Evolutionary conservation across 1,140 invertebrate species (phyloP).

Genomic region (Hormaphis cornu): DNA sequence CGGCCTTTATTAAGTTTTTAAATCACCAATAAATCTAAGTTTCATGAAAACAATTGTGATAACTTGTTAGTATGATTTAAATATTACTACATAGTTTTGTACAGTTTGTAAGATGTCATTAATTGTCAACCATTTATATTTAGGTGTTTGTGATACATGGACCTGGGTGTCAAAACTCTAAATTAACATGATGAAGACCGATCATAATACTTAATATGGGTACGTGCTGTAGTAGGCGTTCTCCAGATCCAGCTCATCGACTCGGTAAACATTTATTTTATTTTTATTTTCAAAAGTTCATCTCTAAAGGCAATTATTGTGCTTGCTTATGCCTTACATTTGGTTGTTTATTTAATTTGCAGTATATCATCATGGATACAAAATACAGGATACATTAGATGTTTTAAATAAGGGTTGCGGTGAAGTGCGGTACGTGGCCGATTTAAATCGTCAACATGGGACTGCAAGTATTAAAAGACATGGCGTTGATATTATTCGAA

Average conservation of each 20-base stretch:
- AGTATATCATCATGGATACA: slow-evolving; percentile 37
- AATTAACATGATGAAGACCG: neutral
- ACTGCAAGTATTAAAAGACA: slow-evolving; percentile 47
- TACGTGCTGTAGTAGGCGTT: slow-evolving; percentile 40
- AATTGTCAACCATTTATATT: neutral
- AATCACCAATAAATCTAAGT: neutral
- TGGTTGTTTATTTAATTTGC: neutral
- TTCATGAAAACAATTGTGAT: neutral
- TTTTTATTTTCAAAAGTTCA: neutral
- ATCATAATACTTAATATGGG: slow-evolving; percentile 37
- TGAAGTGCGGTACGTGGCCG: slow-evolving; percentile 64
- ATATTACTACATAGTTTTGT: too few relatives aligned
- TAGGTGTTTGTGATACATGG: neutral
- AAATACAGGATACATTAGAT: slow-evolving; percentile 35
- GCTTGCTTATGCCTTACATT: neutral
- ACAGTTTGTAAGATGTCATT: neutral
- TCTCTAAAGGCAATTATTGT: too few relatives aligned
- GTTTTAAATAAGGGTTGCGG: slow-evolving; percentile 32
- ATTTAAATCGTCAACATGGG: slow-evolving; percentile 56
- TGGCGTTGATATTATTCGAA: slow-evolving; percentile 60
- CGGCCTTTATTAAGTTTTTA: too few relatives aligned
- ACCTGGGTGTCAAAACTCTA: neutral
- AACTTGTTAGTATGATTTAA: neutral
- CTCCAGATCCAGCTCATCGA: slow-evolving; percentile 36
- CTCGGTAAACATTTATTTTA: slow-evolving; percentile 35